Evolutionary conservation across 2,888 invertebrate genomes (phyloP), one percentile per base, ranked within the genome.

Genomic region (Lapara coniferarum): DNA sequence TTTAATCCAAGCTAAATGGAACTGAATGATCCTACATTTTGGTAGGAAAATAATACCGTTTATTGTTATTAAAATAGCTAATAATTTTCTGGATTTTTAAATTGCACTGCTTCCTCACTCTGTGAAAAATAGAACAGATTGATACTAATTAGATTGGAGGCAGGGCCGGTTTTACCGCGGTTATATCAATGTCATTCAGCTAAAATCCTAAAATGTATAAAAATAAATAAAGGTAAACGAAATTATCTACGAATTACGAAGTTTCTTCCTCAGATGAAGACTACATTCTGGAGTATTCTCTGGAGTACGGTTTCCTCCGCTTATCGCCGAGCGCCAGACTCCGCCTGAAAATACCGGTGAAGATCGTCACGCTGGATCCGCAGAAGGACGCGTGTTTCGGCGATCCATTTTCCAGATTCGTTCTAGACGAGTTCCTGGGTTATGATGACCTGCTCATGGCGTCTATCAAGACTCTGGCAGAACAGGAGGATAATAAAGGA

Each of bases 401-500:
- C 0, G 99, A 99, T 88, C 90, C 96, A 0, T 96, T 99, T 84
- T 98, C 97, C 70, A 95, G 98, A 66, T 96, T 98, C 81, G 95
- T 99, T 73, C 95, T 99, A 55, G 97, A 98, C 75, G 97, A 98
- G 84, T 97, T 99, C 86, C 95, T 99, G 58, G 99, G 99, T 46
- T 99, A 99, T 82, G 99, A 99, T 85, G 99, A 99, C 86, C 93
- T 99, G 71, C 94, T 99, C 2, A 98, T 99, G 98, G 97, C 99
- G 0, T 98, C 98, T 67, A 97, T 99, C 70, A 98, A 99, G 90
- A 96, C 97, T 1, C 92, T 99, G 74, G 99, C 99, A 0, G 99
- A 99, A 87, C 96, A 98, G 78, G 99, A 99, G 86, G 98, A 99
- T 79, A 98, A 99, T 89, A 99, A 99, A 91, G 99, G 99, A 16